Evolutionary conservation across 2,113 vertebrate genomes (phyloP), one percentile per base, ranked within the genome.

Genomic region (Oophaga pumilio): DNA sequence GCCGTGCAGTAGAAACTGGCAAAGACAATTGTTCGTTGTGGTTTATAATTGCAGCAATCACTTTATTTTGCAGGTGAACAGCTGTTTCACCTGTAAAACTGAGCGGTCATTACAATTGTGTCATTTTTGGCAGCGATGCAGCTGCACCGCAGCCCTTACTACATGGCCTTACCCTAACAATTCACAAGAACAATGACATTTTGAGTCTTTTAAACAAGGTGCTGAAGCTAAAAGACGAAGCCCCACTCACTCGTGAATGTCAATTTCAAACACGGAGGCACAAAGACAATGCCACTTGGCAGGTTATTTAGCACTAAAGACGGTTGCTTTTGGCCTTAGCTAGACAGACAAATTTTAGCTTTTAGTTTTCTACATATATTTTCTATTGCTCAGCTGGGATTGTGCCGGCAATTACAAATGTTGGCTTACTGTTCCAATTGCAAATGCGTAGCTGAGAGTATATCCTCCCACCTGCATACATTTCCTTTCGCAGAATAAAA

Each of bases 311-410:
- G 69, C 22, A 74, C 71, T 22, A 50, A 49, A 50, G 33, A 49
- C 22, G 43, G 71, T 74, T 50, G 71, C 33, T 49, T 22, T 49
- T 50, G 33, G 71, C 71, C 18, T 74, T 9, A 22, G 33, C 17
- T 74, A 50, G 18, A 50, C 33, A 74, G 33, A 74, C 43, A 74
- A 10, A 50, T 50, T 50, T 49, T 74, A 74, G 71, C 43, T 74
- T 74, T 74, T 50, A 49, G 17, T 49, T 49, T 74, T 74, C 71
- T 50, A 74, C 43, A 50, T 74, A 50, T 74, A 50, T 33, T 50
- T 74, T 74, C 71, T 74, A 74, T 50, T 74, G 71, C 71, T 74
- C 43, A 50, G 18, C 43, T 22, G 71, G 71, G 71, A 50, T 74
- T 74, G 71, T 74, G 71, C 18, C 43, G 49, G 43, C 18, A 50